phyloP scores from a whole-genome alignment of 30 jellyfish, hydroid and myxozoan genomes.

The Catostylus mosaicus region DNA sequence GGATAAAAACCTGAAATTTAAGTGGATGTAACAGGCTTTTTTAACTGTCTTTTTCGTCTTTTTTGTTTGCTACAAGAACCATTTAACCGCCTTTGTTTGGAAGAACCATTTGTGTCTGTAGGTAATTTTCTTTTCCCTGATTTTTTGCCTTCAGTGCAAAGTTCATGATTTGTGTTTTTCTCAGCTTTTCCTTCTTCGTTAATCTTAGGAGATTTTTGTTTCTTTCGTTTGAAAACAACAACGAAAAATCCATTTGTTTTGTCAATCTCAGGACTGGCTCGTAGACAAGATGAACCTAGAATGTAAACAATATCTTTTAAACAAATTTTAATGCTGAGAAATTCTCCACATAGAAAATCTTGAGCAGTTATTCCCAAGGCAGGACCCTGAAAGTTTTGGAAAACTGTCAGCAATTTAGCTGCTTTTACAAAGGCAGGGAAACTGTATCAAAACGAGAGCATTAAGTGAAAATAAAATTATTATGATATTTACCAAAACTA shows the following conservation, averaged over 20 bases:
- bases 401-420: too few relatives aligned
- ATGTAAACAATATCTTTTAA: too few relatives aligned
- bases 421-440: too few relatives aligned
- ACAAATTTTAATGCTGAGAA: neutral
- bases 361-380: neutral
- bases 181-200: constrained; percentile 2
- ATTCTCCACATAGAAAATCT: neutral
- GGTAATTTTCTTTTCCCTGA: neutral
- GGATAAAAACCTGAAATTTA: too few relatives aligned
- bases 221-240: constrained; percentile 77
- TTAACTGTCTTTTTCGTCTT: constrained; percentile 8
- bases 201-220: neutral
- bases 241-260: constrained; percentile 93
- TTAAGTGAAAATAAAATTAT: neutral
- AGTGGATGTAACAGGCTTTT: constrained; percentile 23
- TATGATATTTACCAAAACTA: constrained; percentile 72
- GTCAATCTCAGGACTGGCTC: constrained; percentile 85
- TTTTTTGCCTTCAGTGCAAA: neutral
- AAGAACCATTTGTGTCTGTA: neutral
- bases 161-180: neutral
- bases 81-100: neutral
- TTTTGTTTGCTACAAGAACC: neutral
- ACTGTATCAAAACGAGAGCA: too few relatives aligned
- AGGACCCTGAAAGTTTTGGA: neutral
- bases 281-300: constrained; percentile 76